Evolutionary conservation across 2,888 invertebrate genomes (phyloP), one percentile per base, ranked within the genome.

Genomic region (Dicranocentrus wangi): DNA sequence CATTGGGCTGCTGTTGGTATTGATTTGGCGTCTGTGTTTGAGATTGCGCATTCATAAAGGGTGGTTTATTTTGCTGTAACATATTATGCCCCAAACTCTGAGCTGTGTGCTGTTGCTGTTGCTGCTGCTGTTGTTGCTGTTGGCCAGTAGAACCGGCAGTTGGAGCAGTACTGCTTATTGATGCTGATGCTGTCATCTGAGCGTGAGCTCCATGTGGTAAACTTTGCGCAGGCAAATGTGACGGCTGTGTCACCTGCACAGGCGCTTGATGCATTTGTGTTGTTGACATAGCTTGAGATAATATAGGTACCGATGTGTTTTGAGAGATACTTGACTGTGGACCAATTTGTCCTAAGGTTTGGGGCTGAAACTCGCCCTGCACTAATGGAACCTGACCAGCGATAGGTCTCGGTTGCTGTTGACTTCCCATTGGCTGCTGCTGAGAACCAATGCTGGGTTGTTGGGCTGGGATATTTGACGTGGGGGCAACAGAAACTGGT

Each of bases 61-160:
- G 68, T 17, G 83, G 70, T 47, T 85, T 85, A 69, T 79, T 82
- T 21, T 82, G 82, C 25, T 84, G 84, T 42, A 83, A 69, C 75
- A 78, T 82, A 65, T 82, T 83, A 76, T 85, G 85, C 1, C 85
- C 85, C 43, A 84, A 73, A 60, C 83, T 85, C 51, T 84, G 83
- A 42, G 87, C 79, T 82, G 87, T 66, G 87, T 87, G 51, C 76
- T 87, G 75, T 87, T 89, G 88, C 88, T 75, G 47, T n/a, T 87
- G 51, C n/a, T n/a, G n/a, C 78, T 87, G 75, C 87, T 89, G 88
- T 88, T 75, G 73, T 87, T 89, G 88, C 88, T 75, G 86, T 84
- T 79, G 83, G 87, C 84, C 79, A 87, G 85, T 86, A 87, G 87
- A 65, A 87, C 73, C 71, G 82, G 78, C 27, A 21, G 21, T 23